phyloP scores from a whole-genome alignment of 2,888 invertebrate species.

The Macroteleia sp. region DNA sequence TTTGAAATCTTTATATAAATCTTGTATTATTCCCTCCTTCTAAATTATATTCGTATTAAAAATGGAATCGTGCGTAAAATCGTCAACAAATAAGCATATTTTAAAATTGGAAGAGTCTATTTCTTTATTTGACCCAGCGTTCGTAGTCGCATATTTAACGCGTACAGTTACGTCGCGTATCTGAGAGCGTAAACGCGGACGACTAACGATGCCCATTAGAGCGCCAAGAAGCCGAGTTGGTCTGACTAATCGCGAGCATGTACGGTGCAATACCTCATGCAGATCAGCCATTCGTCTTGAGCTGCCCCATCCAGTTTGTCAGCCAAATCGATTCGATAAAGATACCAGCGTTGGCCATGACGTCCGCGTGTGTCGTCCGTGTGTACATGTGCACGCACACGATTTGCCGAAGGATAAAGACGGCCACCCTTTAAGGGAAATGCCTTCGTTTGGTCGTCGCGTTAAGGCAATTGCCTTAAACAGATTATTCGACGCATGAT shows the following conservation, averaged over 20 bases:
- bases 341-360: conserved; percentile 79
- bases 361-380: conserved; percentile 61
- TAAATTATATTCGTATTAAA: no score
- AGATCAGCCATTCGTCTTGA: conserved; percentile 81
- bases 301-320: conserved; percentile 80
- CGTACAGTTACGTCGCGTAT: conserved; percentile 47
- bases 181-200: conserved; percentile 65
- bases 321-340: conserved; percentile 81
- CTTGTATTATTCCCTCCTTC: no score
- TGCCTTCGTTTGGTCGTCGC: conserved; percentile 70
- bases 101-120: background rate
- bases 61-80: no score
- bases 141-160: conserved; percentile 38
- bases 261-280: conserved; percentile 80
- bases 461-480: conserved; percentile 64
- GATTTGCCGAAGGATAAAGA: conserved; percentile 31
- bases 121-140: conserved; percentile 25
- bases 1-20: no score
- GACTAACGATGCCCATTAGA: conserved; percentile 82
- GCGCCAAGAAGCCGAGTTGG: conserved; percentile 73
- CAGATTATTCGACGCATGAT: conserved; percentile 59
- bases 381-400: conserved; percentile 41
- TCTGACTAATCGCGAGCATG: conserved; percentile 81
- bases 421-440: conserved; percentile 73
- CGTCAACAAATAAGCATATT: no score